Conservation (phyloP, 2,888 invertebrate genomes). For the Caenorhabditis japonica region DNA sequence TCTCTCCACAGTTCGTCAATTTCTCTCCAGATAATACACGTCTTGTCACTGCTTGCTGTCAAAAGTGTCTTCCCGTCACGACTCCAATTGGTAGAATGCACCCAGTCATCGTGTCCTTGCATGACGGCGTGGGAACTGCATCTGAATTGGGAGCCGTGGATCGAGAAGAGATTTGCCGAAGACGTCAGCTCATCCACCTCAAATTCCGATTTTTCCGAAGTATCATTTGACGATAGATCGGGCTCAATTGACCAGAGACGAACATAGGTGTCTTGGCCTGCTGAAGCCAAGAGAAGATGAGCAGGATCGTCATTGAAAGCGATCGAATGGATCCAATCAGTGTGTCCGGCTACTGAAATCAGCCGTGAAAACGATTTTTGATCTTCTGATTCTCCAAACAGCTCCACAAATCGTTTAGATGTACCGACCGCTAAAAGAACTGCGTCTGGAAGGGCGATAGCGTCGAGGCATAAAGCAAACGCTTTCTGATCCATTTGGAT, state of each 20-base stretch:
- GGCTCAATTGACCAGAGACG: conserved; percentile 61
- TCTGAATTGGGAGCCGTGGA: conserved; percentile 4
- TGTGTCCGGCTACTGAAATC: conserved; percentile 61
- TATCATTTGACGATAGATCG: conserved; percentile 10
- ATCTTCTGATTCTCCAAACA: conserved; percentile 46
- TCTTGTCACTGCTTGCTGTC: conserved; percentile 73
- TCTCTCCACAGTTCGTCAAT: conserved; percentile 51
- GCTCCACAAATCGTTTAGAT: conserved; percentile 65
- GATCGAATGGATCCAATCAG: conserved; percentile 69
- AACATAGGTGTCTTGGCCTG: conserved; percentile 63
- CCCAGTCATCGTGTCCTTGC: conserved; percentile 92
- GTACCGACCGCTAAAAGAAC: conserved; percentile 64
- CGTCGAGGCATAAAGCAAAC: conserved; percentile 45
- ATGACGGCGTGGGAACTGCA: conserved; percentile 83
- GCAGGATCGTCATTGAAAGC: conserved; percentile 60
- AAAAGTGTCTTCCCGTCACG: conserved; percentile 56
- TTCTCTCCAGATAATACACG: conserved; percentile 70
- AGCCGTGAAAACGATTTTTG: conserved; percentile 34
- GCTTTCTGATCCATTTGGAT: conserved; percentile 42
- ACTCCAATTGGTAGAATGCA: conserved; percentile 84
- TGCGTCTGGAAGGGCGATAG: conserved; percentile 24
- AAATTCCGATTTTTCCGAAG: neutral
- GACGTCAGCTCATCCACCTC: conserved; percentile 55
- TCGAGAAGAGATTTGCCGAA: conserved; percentile 34
- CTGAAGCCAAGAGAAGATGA: conserved; percentile 52